A percentile compares a stretch with the other conserved stretches of the same genome.
phyloP scores from a whole-genome alignment of 30 jellyfish, hydroid and myxozoan species.

The Catostylus mosaicus region DNA sequence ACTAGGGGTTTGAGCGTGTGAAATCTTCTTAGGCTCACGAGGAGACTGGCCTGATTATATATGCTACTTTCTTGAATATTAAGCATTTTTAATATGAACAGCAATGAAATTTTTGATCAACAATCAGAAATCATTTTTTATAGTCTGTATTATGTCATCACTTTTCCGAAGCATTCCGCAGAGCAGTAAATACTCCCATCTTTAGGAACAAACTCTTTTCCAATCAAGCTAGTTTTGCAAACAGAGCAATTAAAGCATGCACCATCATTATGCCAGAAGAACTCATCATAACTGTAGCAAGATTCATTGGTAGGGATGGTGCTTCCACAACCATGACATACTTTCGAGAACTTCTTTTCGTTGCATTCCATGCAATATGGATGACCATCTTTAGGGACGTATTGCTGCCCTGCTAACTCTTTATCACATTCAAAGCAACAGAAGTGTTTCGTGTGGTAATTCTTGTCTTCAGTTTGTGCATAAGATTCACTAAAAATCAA shows the following conservation, averaged over 20 bases:
- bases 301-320: constrained; percentile 57
- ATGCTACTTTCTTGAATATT: too few species aligned
- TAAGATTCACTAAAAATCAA: constrained; percentile 76
- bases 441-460: constrained; percentile 82
- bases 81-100: too few species aligned
- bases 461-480: constrained; percentile 79
- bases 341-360: constrained; percentile 55
- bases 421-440: constrained; percentile 84
- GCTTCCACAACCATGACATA: constrained; percentile 67
- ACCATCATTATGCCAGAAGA: constrained; percentile 75
- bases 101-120: too few species aligned
- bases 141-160: not conserved
- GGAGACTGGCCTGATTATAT: too few species aligned
- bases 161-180: constrained; percentile 52
- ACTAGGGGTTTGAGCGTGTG: too few species aligned
- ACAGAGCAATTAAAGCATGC: constrained; percentile 73
- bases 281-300: constrained; percentile 46
- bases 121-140: too few species aligned
- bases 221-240: constrained; percentile 61
- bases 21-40: too few species aligned
- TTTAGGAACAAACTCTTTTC: constrained; percentile 62
- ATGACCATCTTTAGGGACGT: constrained; percentile 59
- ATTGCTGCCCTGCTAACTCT: constrained; percentile 69
- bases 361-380: constrained; percentile 81
- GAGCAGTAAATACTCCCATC: constrained; percentile 75